phyloP scores from a whole-genome alignment of 2,113 vertebrate species.

The Castor canadensis region DNA sequence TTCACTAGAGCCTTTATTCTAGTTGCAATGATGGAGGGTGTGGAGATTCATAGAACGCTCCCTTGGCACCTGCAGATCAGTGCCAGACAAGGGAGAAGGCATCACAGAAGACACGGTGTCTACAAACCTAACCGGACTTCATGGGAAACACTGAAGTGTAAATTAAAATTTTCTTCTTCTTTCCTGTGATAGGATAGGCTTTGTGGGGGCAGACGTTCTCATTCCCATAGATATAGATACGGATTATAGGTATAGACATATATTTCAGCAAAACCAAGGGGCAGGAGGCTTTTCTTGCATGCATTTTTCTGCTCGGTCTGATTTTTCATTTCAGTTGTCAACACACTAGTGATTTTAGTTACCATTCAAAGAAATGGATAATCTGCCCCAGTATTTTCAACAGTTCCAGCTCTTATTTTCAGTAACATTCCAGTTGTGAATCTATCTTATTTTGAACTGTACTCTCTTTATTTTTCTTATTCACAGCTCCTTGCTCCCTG shows the following conservation, averaged over 20 bases:
- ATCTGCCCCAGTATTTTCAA: background rate
- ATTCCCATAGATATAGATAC: background rate
- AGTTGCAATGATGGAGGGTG: background rate
- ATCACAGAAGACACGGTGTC: background rate
- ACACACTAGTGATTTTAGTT: background rate
- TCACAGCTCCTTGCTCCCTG: background rate
- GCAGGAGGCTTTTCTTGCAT: background rate
- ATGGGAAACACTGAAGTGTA: background rate
- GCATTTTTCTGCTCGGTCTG: background rate
- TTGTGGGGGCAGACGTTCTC: background rate
- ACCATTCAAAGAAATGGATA: background rate
- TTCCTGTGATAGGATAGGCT: background rate
- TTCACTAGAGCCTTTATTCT: background rate
- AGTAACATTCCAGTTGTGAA: background rate
- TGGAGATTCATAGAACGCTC: background rate
- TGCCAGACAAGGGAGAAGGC: too few species aligned
- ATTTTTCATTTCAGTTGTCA: conserved; percentile 59
- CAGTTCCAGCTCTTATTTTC: background rate
- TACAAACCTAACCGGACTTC: background rate
- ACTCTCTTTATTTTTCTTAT: background rate
- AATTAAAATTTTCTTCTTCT: background rate
- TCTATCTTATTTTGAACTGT: conserved; percentile 50
- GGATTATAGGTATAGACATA: too few species aligned
- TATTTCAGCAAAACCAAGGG: background rate
- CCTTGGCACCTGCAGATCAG: accelerated